Conservation (phyloP, 2,888 invertebrate species). For the Drosophila phalerata region DNA sequence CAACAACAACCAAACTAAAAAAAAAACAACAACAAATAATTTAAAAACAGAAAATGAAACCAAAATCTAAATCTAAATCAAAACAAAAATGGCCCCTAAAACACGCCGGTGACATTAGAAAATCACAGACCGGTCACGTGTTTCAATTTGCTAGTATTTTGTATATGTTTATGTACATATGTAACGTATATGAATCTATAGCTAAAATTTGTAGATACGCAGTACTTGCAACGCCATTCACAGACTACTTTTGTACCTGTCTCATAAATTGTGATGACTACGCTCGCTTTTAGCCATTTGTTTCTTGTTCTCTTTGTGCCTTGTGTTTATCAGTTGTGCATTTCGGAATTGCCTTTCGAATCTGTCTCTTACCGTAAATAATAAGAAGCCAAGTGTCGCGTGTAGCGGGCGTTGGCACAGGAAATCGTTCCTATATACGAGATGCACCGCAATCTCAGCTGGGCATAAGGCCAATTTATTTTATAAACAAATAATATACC, state of each 20-base stretch:
- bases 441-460: conserved; percentile 27
- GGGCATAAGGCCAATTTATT: conserved; percentile 65
- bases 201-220: background rate
- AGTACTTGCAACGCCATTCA: conserved; percentile 1
- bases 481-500: conserved; percentile 37
- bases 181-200: too few species aligned
- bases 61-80: conserved; percentile 29
- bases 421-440: conserved; percentile 51
- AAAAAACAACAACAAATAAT: conserved; percentile 28
- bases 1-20: conserved; percentile 22
- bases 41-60: conserved; percentile 23
- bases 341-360: conserved; percentile 13
- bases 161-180: background rate
- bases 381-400: conserved; percentile 39
- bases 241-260: conserved; percentile 18
- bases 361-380: conserved; percentile 9
- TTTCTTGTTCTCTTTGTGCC: conserved; percentile 41
- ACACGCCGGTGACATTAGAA: conserved; percentile 52
- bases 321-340: conserved; percentile 60
- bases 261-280: conserved; percentile 33
- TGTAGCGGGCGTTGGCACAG: conserved; percentile 75
- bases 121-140: conserved; percentile 70
- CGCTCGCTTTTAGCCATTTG: conserved; percentile 20
- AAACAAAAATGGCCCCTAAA: conserved; percentile 45
- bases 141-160: conserved; percentile 6